Conservation (phyloP, 2,113 vertebrate genomes). For the Amia ocellicauda region DNA sequence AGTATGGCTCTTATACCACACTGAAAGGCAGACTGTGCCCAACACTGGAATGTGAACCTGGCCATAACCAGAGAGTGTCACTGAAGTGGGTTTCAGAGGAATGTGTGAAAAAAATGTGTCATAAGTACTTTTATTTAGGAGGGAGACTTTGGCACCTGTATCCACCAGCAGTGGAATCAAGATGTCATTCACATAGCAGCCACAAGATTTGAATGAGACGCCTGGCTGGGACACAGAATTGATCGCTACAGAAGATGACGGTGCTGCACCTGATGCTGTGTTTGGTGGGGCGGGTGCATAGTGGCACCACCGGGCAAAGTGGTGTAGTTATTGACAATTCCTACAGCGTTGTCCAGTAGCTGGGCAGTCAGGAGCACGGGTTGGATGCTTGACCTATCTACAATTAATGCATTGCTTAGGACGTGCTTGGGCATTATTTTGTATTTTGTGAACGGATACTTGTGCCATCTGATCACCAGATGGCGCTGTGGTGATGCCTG, state of each 20-base stretch:
- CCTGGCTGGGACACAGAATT: not conserved
- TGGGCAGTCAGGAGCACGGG: not conserved
- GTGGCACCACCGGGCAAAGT: not conserved
- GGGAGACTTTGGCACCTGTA: constrained; percentile 6
- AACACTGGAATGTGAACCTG: not conserved
- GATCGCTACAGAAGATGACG: not conserved
- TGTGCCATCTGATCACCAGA: too few relatives aligned
- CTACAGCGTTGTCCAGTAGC: constrained; percentile 1
- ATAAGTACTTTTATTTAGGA: constrained; percentile 7
- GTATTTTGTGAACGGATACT: not conserved
- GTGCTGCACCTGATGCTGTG: not conserved
- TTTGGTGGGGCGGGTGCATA: not conserved
- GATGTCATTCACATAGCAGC: not conserved
- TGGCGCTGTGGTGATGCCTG: not conserved
- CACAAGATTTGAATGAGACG: constrained; percentile 3
- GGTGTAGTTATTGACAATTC: not conserved
- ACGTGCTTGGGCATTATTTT: too few relatives aligned
- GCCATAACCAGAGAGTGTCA: not conserved
- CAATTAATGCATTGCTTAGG: not conserved
- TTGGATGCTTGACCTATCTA: not conserved
- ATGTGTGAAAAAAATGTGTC: constrained; percentile 4
- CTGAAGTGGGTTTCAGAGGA: not conserved
- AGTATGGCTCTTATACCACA: too few relatives aligned
- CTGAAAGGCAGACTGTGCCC: too few relatives aligned
- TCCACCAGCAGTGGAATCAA: constrained; percentile 4